phyloP scores from a whole-genome alignment of 2,113 vertebrate species.

The Bagarius yarrelli region DNA sequence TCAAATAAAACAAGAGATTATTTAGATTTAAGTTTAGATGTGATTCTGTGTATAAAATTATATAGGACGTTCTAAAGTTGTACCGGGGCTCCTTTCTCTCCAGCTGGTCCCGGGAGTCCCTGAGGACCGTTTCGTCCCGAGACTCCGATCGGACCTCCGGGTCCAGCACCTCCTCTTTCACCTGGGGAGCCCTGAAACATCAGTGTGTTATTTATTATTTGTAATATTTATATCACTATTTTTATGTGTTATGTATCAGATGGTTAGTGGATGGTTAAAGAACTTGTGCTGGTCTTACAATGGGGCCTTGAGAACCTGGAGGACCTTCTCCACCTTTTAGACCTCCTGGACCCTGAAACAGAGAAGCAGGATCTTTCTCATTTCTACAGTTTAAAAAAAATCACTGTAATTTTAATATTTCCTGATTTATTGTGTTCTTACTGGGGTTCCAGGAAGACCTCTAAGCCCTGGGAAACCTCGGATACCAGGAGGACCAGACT shows the following conservation, averaged over 20 bases:
- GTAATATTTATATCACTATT: too few species aligned
- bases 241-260: not conserved
- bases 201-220: too few species aligned
- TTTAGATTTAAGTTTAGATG: too few species aligned
- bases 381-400: not conserved
- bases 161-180: constrained; percentile 89
- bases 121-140: constrained; percentile 93
- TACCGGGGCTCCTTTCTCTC: constrained; percentile 94
- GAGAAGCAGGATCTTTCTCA: constrained; percentile 24
- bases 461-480: constrained; percentile 90
- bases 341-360: constrained; percentile 83
- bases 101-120: constrained; percentile 90
- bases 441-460: constrained; percentile 90
- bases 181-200: constrained; percentile 87
- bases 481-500: constrained; percentile 87
- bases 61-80: constrained; percentile 61
- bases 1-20: too few species aligned
- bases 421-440: constrained; percentile 58
- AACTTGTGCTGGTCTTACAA: constrained; percentile 77
- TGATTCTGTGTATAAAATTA: not conserved
- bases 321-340: constrained; percentile 98
- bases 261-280: too few species aligned
- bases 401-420: not conserved
- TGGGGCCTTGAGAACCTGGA: constrained; percentile 85
- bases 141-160: constrained; percentile 89